A percentile compares a stretch with the other conserved stretches of the same genome.
Evolutionary conservation across 2,797 vertebrate species (phyloP).

Genomic region (Tinamus major): DNA sequence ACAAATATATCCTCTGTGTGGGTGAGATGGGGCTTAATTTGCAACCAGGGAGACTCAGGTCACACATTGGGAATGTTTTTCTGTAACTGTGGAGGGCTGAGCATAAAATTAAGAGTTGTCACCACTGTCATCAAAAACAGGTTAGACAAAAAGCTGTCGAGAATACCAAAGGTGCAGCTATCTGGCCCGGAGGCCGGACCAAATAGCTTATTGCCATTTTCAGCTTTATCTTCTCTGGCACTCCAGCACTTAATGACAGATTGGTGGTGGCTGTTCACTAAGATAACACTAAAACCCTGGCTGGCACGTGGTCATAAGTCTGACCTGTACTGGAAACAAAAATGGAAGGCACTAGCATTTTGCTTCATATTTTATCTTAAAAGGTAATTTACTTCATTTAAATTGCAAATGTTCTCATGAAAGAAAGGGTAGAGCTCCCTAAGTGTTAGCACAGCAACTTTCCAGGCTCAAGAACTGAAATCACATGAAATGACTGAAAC

Average conservation of each 20-base stretch:
- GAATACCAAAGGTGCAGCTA: not conserved
- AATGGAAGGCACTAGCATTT: not conserved
- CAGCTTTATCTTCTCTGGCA: not conserved
- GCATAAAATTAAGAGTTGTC: not conserved
- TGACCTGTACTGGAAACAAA: not conserved
- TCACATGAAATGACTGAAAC: not conserved
- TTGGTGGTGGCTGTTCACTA: not conserved
- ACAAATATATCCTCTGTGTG: not conserved
- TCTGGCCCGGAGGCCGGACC: not conserved
- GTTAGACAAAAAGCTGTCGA: not conserved
- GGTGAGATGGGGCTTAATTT: not conserved
- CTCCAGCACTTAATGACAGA: not conserved
- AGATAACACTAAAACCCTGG: not conserved
- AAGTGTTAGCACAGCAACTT: not conserved
- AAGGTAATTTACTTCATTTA: not conserved
- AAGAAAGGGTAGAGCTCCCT: not conserved
- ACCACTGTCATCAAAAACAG: not conserved
- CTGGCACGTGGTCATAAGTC: not conserved
- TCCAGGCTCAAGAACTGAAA: not conserved
- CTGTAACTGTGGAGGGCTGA: not conserved
- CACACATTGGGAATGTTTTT: not conserved
- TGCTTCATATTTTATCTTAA: not conserved
- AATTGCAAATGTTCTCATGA: not conserved
- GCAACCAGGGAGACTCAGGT: not conserved
- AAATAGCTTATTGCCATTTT: not conserved